Evolutionary conservation across 1,140 invertebrate species (phyloP), one percentile per base, ranked within the genome.

Genomic region (Scaptomyza pallida): DNA sequence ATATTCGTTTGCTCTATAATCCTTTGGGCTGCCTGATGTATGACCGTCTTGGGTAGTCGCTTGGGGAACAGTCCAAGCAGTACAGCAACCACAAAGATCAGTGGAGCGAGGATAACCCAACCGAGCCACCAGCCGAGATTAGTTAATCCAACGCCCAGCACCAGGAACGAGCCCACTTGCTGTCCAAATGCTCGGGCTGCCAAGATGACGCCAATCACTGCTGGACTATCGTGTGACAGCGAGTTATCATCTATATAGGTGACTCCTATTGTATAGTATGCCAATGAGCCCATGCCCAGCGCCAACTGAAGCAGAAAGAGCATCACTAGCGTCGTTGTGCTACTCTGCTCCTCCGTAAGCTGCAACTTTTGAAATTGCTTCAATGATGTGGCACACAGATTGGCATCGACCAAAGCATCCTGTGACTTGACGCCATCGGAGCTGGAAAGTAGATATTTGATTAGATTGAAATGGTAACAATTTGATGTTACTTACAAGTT

Each of bases 191-290:
- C 68, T 8, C 79, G 78, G 4, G 91, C 89, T 0, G 85, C 90
- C 26, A 92, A 23, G 0, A 73, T 75, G 1, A 85, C 75, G 0
- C 74, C 89, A 45, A 91, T 81, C 13, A 90, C 73, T 6, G 81
- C 76, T 30, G 94, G 92, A 15, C 93, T 92, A 43, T 94, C 92
- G 41, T 93, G 92, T 59, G 92, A 93, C 51, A 93, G 92, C 0
- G 94, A 93, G 73, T 95, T 95, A 71, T 95, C 95, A 65, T 95
- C 94, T 21, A 95, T 92, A 78, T 95, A 95, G 2, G 94, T 93
- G 13, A 95, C 91, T 1, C 94, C 95, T 1, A 95, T 89, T 0
- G 94, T 93, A 72, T 93, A 94, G 71, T 94, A 95, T 0, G 94
- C 92, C 40, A 94, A 91, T 13, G 93, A 93, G 6, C 92, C 93